Evolutionary conservation across 2,888 invertebrate species (phyloP).

Genomic region (Drosophila putrida): DNA sequence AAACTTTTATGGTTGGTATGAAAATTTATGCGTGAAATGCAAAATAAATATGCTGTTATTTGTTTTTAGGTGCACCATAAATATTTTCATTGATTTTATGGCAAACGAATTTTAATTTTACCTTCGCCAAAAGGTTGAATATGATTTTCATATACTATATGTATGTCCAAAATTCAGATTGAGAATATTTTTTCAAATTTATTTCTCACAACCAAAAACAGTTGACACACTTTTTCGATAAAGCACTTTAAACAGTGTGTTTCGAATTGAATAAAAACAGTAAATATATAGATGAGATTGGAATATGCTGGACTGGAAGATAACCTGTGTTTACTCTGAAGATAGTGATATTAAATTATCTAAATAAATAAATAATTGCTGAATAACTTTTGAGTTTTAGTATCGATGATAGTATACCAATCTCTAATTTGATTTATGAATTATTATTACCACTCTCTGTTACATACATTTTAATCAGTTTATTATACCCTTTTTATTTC

Average conservation of each 20-base stretch:
- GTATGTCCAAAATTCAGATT: neutral
- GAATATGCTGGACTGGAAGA: no score
- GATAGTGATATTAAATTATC: no score
- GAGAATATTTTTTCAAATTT: constrained; percentile 17
- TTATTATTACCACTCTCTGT: no score
- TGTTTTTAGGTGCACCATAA: constrained; percentile 56
- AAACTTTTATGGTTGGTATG: constrained; percentile 23
- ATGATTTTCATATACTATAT: constrained; percentile 18
- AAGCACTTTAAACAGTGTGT: neutral
- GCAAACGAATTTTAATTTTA: constrained; percentile 60
- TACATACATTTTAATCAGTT: neutral
- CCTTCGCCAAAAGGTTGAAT: constrained; percentile 15
- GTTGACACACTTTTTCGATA: constrained; percentile 1
- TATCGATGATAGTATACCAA: no score
- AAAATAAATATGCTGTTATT: constrained; percentile 63
- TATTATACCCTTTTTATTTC: neutral
- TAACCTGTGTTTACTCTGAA: neutral
- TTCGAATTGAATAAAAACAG: neutral
- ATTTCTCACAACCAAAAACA: constrained; percentile 2
- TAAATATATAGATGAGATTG: neutral
- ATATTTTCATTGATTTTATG: constrained; percentile 76
- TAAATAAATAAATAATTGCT: no score
- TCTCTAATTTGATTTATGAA: no score
- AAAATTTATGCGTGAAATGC: constrained; percentile 58
- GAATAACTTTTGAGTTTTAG: no score